These are phyloP conservation scores for Venturia canescens DNA, from an alignment of 1,140 invertebrate genomes.

Conservation along the genomic window DNA sequence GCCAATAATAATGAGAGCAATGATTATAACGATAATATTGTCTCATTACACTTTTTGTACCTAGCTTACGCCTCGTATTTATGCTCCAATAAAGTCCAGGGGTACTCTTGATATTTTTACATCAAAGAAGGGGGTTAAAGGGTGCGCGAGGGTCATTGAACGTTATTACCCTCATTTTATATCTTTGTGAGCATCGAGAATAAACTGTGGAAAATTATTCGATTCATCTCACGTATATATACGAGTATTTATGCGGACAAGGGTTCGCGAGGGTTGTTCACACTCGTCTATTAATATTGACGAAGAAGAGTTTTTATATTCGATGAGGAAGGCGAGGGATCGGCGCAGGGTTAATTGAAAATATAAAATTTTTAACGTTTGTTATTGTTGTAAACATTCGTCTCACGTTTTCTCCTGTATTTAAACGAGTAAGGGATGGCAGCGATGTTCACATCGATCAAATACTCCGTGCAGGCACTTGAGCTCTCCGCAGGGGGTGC, in stretches of 20 bases:
- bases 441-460: too few species aligned
- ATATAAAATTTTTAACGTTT: too few species aligned
- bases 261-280: constrained; percentile 7
- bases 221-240: not conserved
- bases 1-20: too few species aligned
- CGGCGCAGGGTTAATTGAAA: too few species aligned
- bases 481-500: too few species aligned
- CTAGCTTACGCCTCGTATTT: not conserved
- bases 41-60: not conserved
- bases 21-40: too few species aligned
- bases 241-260: not conserved
- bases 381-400: too few species aligned
- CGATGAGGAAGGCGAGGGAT: too few species aligned
- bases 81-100: constrained; percentile 31
- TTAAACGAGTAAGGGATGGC: too few species aligned
- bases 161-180: constrained; percentile 16
- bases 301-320: too few species aligned
- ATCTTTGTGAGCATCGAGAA: not conserved
- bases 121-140: not conserved
- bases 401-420: too few species aligned
- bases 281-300: not conserved
- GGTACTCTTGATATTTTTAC: constrained; percentile 27
- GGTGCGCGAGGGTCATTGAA: constrained; percentile 10
- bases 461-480: too few species aligned
- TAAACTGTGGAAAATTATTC: not conserved